A percentile compares a stretch with the other conserved stretches of the same genome.
Conservation (phyloP, 2,797 vertebrate genomes). For the Buceros bicornis region DNA sequence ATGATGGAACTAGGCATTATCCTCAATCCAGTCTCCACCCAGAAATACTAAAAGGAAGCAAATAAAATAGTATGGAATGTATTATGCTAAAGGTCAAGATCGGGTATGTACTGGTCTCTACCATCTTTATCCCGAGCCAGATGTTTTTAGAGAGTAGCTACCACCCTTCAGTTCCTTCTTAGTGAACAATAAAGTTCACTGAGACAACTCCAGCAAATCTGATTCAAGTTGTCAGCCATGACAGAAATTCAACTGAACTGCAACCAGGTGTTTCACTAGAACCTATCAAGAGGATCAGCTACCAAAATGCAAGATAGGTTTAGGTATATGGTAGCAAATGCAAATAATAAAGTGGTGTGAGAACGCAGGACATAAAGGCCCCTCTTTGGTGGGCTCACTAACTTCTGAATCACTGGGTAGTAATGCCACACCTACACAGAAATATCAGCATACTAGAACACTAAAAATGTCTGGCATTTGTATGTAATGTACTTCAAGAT, state of each 20-base stretch:
- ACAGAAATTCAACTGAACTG: background rate
- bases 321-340: background rate
- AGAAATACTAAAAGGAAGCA: background rate
- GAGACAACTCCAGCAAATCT: background rate
- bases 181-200: background rate
- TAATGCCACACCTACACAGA: background rate
- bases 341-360: background rate
- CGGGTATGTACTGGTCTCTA: background rate
- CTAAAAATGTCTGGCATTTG: background rate
- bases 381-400: background rate
- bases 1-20: background rate
- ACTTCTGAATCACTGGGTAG: background rate
- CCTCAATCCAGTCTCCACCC: background rate
- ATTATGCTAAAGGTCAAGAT: background rate
- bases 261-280: background rate
- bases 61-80: background rate
- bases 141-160: background rate
- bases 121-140: background rate
- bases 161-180: background rate
- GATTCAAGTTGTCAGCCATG: background rate
- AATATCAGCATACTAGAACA: background rate
- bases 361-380: background rate
- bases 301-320: background rate
- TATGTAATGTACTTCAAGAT: background rate
- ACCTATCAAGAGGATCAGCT: background rate